Evolutionary conservation across 2,113 vertebrate genomes (phyloP), one percentile per base, ranked within the genome.

Genomic region (Emydura subglobosa): DNA sequence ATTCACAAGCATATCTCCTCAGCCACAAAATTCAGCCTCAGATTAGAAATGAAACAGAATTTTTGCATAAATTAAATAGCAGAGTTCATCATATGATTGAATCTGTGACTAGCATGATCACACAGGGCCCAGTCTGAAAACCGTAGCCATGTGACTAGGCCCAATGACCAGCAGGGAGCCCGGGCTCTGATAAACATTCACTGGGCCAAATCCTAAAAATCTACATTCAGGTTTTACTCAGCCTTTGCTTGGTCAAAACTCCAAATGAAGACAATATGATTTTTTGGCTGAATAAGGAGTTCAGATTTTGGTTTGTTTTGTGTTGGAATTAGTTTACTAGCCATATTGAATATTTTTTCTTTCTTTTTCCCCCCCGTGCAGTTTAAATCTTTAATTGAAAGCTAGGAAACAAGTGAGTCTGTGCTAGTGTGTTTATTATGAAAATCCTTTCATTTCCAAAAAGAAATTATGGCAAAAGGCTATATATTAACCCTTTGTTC

Each of bases 21-120:
- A 72, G 13, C 4, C 14, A 29, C 13, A 31, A 17, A 92, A 21
- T 21, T 68, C 0, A 0, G 8, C 85, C 89, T 59, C n/a, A 83
- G 49, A 61, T 80, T 53, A 39, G 7, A 34, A 29, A 3, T 24
- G 10, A 16, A 72, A 47, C 39, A 87, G 1, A 5, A 47, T 94
- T 94, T 89, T 85, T 14, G 14, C 90, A 87, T 92, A 65, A 85
- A 53, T 10, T 54, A 47, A 16, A 16, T 86, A 88, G 54, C 74
- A 44, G 42, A 82, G 65, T 24, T 3, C 80, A 53, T 17, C 83
- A 39, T 10, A 27, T 0, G 8, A 57, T 34, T 9, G 44, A 87
- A 6, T 2, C 39, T 57, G 0, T 83, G 83, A 68, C 53, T 31
- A 85, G 8, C 2, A 3, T 9, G 3, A 7, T 55, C 79, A 9